A percentile compares a stretch with the other conserved stretches of the same genome.
Evolutionary conservation across 2,888 invertebrate genomes (phyloP).

Genomic region (Venustoraphidia nigricollis): DNA sequence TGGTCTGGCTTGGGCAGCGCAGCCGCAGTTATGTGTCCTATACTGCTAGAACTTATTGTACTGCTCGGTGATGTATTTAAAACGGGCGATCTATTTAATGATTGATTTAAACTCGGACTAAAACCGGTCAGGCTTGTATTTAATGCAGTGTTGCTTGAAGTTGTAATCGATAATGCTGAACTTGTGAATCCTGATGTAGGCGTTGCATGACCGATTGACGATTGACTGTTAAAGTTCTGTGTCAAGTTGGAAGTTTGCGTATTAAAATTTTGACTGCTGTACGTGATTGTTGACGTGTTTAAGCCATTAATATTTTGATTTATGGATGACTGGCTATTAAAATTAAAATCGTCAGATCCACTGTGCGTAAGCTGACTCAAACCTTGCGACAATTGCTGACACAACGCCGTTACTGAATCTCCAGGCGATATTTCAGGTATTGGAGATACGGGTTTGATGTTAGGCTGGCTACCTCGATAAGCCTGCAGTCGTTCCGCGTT

Average conservation of each 20-base stretch:
- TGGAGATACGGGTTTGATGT: constrained; percentile 43
- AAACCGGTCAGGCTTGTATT: constrained; percentile 1
- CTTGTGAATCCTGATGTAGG: constrained; percentile 10
- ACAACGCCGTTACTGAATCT: constrained; percentile 54
- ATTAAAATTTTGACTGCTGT: constrained; percentile 20
- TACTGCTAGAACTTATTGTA: neutral
- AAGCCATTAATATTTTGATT: constrained; percentile 34
- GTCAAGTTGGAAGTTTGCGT: constrained; percentile 15
- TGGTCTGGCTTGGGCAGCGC: constrained; percentile 66
- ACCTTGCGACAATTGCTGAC: constrained; percentile 58
- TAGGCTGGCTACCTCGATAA: constrained; percentile 20
- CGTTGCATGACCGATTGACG: constrained; percentile 1
- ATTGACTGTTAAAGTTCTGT: constrained; percentile 13
- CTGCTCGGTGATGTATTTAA: constrained; percentile 2
- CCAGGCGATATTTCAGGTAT: constrained; percentile 62
- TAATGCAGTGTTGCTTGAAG: neutral
- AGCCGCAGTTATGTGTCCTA: constrained; percentile 12
- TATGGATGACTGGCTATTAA: constrained; percentile 36
- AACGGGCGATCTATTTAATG: neutral
- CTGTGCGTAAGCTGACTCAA: constrained; percentile 46
- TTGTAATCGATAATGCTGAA: constrained; percentile 1
- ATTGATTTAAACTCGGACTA: constrained; percentile 6
- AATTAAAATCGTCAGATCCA: constrained; percentile 38
- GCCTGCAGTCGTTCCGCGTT: constrained; percentile 67
- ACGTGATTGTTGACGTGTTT: constrained; percentile 23